Percentiles rank a stretch among this genome's conserved stretches.
phyloP scores from a whole-genome alignment of 1,140 invertebrate genomes.

The Phocides pigmalion region DNA sequence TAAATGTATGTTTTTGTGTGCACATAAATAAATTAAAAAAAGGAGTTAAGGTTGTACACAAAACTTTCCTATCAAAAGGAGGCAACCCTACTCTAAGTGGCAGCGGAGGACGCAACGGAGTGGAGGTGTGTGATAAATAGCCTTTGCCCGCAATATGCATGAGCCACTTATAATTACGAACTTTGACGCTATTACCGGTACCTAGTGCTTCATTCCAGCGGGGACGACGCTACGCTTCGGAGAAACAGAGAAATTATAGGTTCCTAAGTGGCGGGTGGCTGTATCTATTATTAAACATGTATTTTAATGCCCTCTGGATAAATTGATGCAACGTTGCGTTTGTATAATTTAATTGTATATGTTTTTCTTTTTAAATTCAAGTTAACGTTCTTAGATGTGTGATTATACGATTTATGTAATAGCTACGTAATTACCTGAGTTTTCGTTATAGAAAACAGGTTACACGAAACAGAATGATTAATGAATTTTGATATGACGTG shows the following conservation, averaged over 20 bases:
- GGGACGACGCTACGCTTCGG: conserved; percentile 1
- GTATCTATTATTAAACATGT: conserved; percentile 4
- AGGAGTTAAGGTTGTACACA: no score
- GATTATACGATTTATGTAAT: no score
- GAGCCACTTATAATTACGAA: conserved; percentile 34
- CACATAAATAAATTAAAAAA: no score
- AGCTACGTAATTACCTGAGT: no score
- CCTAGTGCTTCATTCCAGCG: conserved; percentile 12
- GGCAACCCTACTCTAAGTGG: background rate
- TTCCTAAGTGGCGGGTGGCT: background rate
- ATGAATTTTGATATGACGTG: no score
- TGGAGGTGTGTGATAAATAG: conserved; percentile 36
- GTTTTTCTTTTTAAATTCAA: background rate
- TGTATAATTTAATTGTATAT: background rate
- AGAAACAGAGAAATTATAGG: conserved; percentile 18
- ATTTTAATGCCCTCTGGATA: conserved; percentile 6
- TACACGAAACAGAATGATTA: no score
- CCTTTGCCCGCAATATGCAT: conserved; percentile 28
- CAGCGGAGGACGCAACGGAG: background rate
- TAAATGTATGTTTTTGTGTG: no score
- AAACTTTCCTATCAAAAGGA: background rate
- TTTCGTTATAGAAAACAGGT: no score
- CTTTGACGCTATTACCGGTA: conserved; percentile 31
- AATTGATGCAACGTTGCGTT: conserved; percentile 2
- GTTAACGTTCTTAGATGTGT: no score